Evolutionary conservation across 1,140 invertebrate species (phyloP), one percentile per base, ranked within the genome.

Genomic region (Heterodera carotae): DNA sequence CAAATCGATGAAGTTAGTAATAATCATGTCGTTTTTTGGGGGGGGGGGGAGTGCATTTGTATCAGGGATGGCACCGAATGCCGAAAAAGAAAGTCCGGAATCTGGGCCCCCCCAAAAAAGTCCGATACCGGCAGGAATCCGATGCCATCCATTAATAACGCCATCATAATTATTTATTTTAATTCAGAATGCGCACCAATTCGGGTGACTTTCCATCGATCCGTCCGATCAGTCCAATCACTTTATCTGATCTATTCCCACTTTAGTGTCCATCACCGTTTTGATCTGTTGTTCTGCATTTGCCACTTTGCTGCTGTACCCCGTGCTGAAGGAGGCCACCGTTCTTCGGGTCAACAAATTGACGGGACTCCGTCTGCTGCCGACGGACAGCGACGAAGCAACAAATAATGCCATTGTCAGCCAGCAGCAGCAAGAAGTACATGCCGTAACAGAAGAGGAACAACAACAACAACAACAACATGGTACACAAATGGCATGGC

Each of bases 231-330:
- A 12, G 12, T 53, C 48, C 48, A 3, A 53, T 53, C 48, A 22
- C 18, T 53, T 53, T 53, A 5, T 18, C 18, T 22, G 12, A 4
- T 22, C 48, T 5, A 10, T 22, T 22, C 18, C 48, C 48, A 1
- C 48, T 53, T 2, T 18, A 18, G 83, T 86, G 7, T 85, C 85
- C 15, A 74, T 86, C 27, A 75, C 69, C 12, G 86, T 86, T 3
- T 71, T 86, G 1, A 29, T 87, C 12, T 56, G 69, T 39, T 86
- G 81, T 59, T 77, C 81, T 3, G 2, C 80, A 22, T 56, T 87
- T 15, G 86, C 85, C 34, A 86, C 77, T 36, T 67, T 87, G n/a
- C 78, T 86, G 0, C 77, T 86, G 1, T 76, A 85, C 18, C 85
- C 85, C 7, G 86, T 86, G 1, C 59, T 86, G 6, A 76, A 74